A percentile compares a stretch with the other conserved stretches of the same genome.
Evolutionary conservation across 2,888 invertebrate species (phyloP).

Genomic region (Emmelina monodactyla): DNA sequence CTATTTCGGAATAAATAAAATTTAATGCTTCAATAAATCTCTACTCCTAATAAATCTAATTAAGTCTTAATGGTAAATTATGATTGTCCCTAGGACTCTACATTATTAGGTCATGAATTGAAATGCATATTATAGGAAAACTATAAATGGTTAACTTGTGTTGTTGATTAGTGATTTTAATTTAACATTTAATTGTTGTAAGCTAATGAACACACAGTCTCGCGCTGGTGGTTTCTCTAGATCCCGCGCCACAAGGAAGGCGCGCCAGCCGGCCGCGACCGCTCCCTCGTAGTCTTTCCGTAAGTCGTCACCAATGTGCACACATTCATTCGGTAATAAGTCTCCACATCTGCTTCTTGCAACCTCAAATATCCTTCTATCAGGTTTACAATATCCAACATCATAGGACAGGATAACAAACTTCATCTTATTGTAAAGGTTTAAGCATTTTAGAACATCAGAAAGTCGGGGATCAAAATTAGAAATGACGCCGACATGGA

Average conservation of each 20-base stretch:
- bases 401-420: constrained; percentile 84
- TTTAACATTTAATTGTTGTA: constrained; percentile 34
- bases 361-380: constrained; percentile 72
- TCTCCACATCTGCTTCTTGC: constrained; percentile 54
- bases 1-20: too few species aligned
- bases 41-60: too few species aligned
- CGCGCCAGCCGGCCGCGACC: constrained; percentile 77
- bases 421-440: constrained; percentile 75
- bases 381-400: constrained; percentile 78
- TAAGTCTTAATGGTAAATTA: too few species aligned
- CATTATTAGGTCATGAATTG: too few species aligned
- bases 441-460: constrained; percentile 70
- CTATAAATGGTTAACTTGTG: too few species aligned
- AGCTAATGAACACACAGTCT: constrained; percentile 31
- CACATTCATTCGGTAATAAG: constrained; percentile 67
- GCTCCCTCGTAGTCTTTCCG: constrained; percentile 83
- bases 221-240: constrained; percentile 20
- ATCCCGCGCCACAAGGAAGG: constrained; percentile 35
- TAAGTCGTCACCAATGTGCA: constrained; percentile 85
- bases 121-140: too few species aligned
- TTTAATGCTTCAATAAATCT: too few species aligned
- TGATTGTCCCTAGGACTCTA: too few species aligned
- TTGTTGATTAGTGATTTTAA: too few species aligned
- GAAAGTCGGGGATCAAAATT: constrained; percentile 87
- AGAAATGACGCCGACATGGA: constrained; percentile 79